Evolutionary conservation across 2,888 invertebrate genomes (phyloP).

Genomic region (Quadriops clusia): DNA sequence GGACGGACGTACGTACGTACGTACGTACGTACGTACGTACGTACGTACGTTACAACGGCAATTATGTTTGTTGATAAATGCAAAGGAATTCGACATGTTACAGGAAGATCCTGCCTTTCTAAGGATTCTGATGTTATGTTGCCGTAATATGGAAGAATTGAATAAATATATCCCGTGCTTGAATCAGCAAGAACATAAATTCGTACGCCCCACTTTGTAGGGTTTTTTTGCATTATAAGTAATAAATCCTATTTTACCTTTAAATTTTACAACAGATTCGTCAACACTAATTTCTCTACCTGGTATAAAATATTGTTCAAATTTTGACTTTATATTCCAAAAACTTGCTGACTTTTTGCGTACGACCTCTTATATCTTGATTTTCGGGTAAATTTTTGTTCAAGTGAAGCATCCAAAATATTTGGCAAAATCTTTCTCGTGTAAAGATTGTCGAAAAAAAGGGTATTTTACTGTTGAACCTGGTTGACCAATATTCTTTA

Average conservation of each 20-base stretch:
- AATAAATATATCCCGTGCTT: slow-evolving; percentile 12
- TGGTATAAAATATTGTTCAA: slow-evolving; percentile 14
- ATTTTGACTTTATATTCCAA: slow-evolving; percentile 14
- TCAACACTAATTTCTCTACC: slow-evolving; percentile 10
- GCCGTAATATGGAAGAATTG: slow-evolving; percentile 14
- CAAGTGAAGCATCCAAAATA: slow-evolving; percentile 15
- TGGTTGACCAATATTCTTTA: slow-evolving; percentile 14
- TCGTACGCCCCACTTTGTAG: slow-evolving; percentile 12
- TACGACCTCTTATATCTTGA: slow-evolving; percentile 4
- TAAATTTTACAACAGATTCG: slow-evolving; percentile 13
- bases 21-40: too few species aligned
- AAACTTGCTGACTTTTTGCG: slow-evolving; percentile 6
- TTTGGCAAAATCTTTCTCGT: slow-evolving; percentile 15
- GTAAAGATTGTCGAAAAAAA: slow-evolving; percentile 15
- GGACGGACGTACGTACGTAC: too few species aligned
- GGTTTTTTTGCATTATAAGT: slow-evolving; percentile 15
- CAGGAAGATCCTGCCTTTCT: slow-evolving; percentile 12
- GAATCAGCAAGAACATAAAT: slow-evolving; percentile 13
- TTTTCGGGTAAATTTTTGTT: slow-evolving; percentile 2
- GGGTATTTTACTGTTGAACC: slow-evolving; percentile 13
- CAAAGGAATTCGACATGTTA: too few species aligned
- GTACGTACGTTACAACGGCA: too few species aligned
- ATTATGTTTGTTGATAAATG: too few species aligned
- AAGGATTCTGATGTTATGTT: slow-evolving; percentile 12
- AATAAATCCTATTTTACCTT: slow-evolving; percentile 14